Percentiles rank a stretch among this genome's conserved stretches.
phyloP scores from a whole-genome alignment of 2,797 vertebrate genomes.

The Schizopygopsis pylzovi region DNA sequence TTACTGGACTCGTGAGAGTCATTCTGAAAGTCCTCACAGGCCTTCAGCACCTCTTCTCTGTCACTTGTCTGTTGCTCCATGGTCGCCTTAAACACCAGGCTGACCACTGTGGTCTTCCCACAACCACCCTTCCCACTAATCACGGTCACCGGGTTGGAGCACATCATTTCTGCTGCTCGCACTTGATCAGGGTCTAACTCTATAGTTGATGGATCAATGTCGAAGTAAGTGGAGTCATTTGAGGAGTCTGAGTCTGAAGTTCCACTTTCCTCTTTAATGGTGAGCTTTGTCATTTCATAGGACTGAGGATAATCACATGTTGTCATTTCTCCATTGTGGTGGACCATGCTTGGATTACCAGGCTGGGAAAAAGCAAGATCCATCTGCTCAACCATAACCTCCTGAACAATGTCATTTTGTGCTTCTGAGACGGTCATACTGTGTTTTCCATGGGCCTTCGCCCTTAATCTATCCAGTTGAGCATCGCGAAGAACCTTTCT shows the following conservation, averaged over 20 bases:
- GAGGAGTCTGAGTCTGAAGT: not conserved
- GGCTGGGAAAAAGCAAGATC: not conserved
- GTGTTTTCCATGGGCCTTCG: not conserved
- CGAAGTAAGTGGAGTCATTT: not conserved
- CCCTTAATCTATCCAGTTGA: not conserved
- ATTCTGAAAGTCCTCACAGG: slow-evolving; percentile 76
- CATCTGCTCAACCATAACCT: not conserved
- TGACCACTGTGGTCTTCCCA: slow-evolving; percentile 87
- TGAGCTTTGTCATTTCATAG: not conserved
- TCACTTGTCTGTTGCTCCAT: slow-evolving; percentile 58
- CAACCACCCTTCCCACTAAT: slow-evolving; percentile 87
- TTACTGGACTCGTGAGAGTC: slow-evolving; percentile 63
- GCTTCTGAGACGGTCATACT: not conserved
- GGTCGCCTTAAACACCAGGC: slow-evolving; percentile 77
- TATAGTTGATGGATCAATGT: not conserved
- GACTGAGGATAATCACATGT: not conserved
- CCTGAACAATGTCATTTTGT: not conserved
- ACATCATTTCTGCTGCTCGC: slow-evolving; percentile 79
- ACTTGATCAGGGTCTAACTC: slow-evolving; percentile 78
- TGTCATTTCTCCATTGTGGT: not conserved
- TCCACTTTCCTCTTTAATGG: not conserved
- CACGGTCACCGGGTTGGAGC: slow-evolving; percentile 81
- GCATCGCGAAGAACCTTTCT: slow-evolving; percentile 67
- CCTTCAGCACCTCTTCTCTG: slow-evolving; percentile 68
- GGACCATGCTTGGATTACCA: not conserved